Conservation (phyloP, 2,797 vertebrate species). For the Mallotus villosus region DNA sequence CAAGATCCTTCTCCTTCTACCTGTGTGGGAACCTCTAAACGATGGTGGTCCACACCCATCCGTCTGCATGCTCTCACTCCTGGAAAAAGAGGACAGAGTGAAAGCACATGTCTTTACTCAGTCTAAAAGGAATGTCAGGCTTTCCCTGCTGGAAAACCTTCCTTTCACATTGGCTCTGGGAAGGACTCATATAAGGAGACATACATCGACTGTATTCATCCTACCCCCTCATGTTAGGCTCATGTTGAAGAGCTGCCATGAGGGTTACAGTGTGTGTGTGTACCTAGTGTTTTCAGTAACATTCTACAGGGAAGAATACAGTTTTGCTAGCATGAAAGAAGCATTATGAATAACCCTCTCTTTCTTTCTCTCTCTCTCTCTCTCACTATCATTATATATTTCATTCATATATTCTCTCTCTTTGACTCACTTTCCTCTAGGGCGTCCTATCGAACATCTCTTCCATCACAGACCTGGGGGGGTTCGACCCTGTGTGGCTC, state of each 20-base stretch:
- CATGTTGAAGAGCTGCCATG: constrained; percentile 1
- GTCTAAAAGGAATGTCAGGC: constrained; percentile 58
- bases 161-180: constrained; percentile 47
- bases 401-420: constrained; percentile 31
- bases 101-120: constrained; percentile 41
- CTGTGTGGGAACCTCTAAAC: too few species aligned
- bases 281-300: neutral
- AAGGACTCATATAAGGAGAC: constrained; percentile 15
- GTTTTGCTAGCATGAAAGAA: too few species aligned
- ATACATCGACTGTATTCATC: neutral
- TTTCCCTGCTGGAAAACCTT: constrained; percentile 51
- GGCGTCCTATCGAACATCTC: constrained; percentile 98
- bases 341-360: neutral
- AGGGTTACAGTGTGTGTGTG: constrained; percentile 15
- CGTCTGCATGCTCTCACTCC: constrained; percentile 25
- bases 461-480: constrained; percentile 95
- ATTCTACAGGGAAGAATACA: too few species aligned
- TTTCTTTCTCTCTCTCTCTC: constrained; percentile 13
- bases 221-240: neutral
- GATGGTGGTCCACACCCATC: neutral
- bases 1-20: too few species aligned
- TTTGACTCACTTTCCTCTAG: constrained; percentile 62
- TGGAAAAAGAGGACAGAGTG: neutral
- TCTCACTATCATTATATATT: constrained; percentile 9
- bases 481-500: constrained; percentile 97